Conservation (phyloP, 2,797 vertebrate species). For the Notolepis coatsorum region DNA sequence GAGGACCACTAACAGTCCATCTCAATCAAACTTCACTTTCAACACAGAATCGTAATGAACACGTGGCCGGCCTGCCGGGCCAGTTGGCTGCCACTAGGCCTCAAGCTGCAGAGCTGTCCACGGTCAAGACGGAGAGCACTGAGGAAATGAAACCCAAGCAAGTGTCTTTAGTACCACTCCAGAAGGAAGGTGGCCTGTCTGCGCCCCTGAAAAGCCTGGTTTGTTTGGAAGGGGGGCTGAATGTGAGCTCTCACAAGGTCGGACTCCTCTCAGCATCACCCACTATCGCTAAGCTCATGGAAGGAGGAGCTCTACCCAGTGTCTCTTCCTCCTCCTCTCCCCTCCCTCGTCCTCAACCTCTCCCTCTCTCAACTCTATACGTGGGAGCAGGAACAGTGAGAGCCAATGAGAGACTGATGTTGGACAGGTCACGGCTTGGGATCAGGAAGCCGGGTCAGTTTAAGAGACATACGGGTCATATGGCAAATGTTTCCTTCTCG, state of each 20-base stretch:
- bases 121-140: background rate
- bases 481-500: too few species aligned
- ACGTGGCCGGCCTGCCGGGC: background rate
- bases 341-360: constrained; percentile 2
- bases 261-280: constrained; percentile 7
- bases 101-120: background rate
- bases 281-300: background rate
- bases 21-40: background rate
- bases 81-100: background rate
- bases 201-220: background rate
- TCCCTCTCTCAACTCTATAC: background rate
- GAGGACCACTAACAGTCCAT: background rate
- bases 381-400: background rate
- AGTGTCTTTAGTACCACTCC: background rate
- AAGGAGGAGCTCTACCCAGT: background rate
- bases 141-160: constrained; percentile 1
- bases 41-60: background rate
- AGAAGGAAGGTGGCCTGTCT: background rate
- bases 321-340: background rate
- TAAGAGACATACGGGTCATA: too few species aligned
- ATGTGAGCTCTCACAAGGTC: constrained; percentile 1
- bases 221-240: background rate
- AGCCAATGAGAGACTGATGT: background rate
- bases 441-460: constrained; percentile 13
- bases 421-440: background rate